A percentile compares a stretch with the other conserved stretches of the same genome.
Evolutionary conservation across 2,888 invertebrate species (phyloP).

Genomic region (Dendrolimus pini): DNA sequence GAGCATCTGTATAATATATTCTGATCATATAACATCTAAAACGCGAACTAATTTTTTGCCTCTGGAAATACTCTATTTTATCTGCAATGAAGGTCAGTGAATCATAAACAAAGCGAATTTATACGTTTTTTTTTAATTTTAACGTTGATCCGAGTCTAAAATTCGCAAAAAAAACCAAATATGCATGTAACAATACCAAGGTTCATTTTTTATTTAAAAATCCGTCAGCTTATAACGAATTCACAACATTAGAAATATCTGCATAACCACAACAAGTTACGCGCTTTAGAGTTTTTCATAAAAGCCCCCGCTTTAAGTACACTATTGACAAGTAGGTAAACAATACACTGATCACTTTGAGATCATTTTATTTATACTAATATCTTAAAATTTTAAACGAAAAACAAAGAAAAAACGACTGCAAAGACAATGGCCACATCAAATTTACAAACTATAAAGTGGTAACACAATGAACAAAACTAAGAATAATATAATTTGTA

Average conservation of each 20-base stretch:
- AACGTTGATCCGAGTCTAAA: too few species aligned
- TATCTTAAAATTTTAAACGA: slow-evolving; percentile 52
- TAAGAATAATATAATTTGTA: slow-evolving; percentile 36
- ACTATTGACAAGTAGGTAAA: slow-evolving; percentile 62
- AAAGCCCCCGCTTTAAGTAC: slow-evolving; percentile 54
- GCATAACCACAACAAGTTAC: slow-evolving; percentile 12
- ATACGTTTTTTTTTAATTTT: too few species aligned
- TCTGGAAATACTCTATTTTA: too few species aligned
- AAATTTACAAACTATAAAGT: slow-evolving; percentile 44
- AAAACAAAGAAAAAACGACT: slow-evolving; percentile 41
- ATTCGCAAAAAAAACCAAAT: too few species aligned
- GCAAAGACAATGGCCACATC: slow-evolving; percentile 63
- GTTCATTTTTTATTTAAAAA: too few species aligned
- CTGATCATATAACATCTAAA: too few species aligned
- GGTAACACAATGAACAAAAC: slow-evolving; percentile 58
- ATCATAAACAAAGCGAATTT: too few species aligned
- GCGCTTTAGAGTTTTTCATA: slow-evolving; percentile 11
- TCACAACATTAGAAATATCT: slow-evolving; percentile 12
- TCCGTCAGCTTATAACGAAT: too few species aligned
- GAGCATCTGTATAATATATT: too few species aligned
- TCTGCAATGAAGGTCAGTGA: too few species aligned
- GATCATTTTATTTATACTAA: slow-evolving; percentile 67
- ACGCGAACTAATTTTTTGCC: too few species aligned
- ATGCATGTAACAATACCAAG: too few species aligned
- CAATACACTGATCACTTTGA: slow-evolving; percentile 74